These are phyloP conservation scores for Alligator sinensis DNA, from an alignment of 2,113 vertebrate genomes.

Conservation along the genomic window DNA sequence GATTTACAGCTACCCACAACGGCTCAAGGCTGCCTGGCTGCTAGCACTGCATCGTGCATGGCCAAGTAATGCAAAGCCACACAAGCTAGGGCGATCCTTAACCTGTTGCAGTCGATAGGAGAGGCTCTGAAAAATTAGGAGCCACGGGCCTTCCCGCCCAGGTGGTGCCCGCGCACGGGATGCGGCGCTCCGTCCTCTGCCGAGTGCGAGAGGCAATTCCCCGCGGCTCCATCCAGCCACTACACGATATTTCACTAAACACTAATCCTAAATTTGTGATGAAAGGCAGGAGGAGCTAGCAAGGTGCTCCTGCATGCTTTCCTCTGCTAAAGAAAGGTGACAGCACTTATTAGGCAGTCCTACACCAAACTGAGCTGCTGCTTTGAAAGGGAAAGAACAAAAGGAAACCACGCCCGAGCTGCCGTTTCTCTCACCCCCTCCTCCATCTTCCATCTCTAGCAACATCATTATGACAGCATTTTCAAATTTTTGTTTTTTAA, in stretches of 20 bases:
- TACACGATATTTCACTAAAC: not conserved
- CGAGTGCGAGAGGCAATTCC: not conserved
- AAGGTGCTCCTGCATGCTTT: not conserved
- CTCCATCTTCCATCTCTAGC: not conserved
- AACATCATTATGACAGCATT: not conserved
- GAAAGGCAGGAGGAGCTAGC: not conserved
- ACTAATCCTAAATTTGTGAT: not conserved
- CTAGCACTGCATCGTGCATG: not conserved
- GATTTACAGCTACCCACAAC: not conserved
- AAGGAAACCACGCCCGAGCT: no score
- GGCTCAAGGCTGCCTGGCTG: not conserved
- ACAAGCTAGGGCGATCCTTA: not conserved
- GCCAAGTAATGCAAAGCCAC: not conserved
- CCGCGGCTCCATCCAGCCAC: not conserved
- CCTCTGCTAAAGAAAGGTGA: not conserved
- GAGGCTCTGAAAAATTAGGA: not conserved
- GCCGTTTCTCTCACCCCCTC: not conserved
- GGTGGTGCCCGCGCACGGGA: not conserved
- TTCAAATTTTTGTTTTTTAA: conserved; percentile 31
- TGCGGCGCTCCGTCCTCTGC: not conserved
- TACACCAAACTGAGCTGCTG: not conserved
- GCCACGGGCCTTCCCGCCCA: not conserved
- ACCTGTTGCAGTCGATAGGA: not conserved
- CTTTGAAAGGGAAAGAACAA: not conserved
- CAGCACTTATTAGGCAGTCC: not conserved